phyloP scores from a whole-genome alignment of 2,797 vertebrate genomes.

The Babyrousa celebensis region DNA sequence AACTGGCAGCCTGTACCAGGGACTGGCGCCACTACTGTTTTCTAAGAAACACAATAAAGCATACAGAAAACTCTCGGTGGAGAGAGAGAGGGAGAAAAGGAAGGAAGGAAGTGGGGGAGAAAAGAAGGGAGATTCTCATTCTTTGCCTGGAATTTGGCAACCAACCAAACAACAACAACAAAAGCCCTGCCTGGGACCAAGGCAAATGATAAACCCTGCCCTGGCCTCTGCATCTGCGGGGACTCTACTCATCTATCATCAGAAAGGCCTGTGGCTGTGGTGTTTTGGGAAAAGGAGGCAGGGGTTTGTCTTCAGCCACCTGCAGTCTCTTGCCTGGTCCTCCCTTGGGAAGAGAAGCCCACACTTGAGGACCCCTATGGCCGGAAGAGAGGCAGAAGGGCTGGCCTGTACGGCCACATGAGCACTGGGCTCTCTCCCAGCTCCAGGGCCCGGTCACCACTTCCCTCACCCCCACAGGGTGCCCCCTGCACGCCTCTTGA shows the following conservation, averaged over 20 bases:
- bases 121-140: neutral
- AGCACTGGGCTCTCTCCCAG: no score
- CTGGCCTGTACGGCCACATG: fast-evolving
- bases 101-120: no score
- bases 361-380: neutral
- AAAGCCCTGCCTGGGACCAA: neutral
- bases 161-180: no score
- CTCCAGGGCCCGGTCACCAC: fast-evolving
- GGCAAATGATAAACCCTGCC: neutral
- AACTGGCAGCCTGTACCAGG: neutral
- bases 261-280: neutral
- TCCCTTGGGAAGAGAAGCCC: neutral
- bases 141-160: neutral
- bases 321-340: neutral
- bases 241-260: neutral
- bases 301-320: no score
- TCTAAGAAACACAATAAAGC: neutral
- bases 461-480: fast-evolving
- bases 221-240: neutral
- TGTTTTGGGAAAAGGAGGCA: neutral
- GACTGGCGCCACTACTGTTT: neutral
- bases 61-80: neutral
- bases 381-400: neutral
- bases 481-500: neutral
- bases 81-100: neutral